Evolutionary conservation across 2,888 invertebrate species (phyloP).

Genomic region (Microctonus hyperodae): DNA sequence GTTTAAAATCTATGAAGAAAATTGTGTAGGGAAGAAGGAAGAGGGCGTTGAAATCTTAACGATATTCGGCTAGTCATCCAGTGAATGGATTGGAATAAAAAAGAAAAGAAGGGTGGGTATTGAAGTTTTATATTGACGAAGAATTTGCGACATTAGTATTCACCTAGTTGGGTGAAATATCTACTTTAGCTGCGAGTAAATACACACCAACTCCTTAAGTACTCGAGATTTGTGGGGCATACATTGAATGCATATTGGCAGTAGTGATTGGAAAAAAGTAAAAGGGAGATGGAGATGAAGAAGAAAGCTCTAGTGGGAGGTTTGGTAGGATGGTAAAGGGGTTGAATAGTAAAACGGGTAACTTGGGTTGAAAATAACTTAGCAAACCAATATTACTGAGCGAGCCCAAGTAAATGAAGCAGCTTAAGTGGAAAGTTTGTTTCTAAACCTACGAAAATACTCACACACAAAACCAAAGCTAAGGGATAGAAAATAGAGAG

Average conservation of each 20-base stretch:
- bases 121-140: background rate
- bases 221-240: background rate
- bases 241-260: too few species aligned
- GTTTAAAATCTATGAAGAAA: background rate
- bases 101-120: conserved; percentile 24
- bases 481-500: background rate
- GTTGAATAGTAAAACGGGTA: conserved; percentile 39
- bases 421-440: conserved; percentile 58
- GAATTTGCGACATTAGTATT: conserved; percentile 37
- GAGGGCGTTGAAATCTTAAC: too few species aligned
- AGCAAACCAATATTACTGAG: conserved; percentile 49
- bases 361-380: conserved; percentile 52
- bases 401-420: conserved; percentile 54
- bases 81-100: background rate
- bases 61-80: too few species aligned
- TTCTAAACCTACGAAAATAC: conserved; percentile 49
- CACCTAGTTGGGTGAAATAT: conserved; percentile 44
- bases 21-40: conserved; percentile 2
- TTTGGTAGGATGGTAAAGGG: conserved; percentile 29
- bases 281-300: background rate
- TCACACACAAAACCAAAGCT: conserved; percentile 20
- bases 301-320: conserved; percentile 20
- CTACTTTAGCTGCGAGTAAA: conserved; percentile 49
- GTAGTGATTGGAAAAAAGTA: conserved; percentile 14
- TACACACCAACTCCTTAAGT: conserved; percentile 46